Conservation (phyloP, 2,888 invertebrate species). For the Isotomurus palustris region DNA sequence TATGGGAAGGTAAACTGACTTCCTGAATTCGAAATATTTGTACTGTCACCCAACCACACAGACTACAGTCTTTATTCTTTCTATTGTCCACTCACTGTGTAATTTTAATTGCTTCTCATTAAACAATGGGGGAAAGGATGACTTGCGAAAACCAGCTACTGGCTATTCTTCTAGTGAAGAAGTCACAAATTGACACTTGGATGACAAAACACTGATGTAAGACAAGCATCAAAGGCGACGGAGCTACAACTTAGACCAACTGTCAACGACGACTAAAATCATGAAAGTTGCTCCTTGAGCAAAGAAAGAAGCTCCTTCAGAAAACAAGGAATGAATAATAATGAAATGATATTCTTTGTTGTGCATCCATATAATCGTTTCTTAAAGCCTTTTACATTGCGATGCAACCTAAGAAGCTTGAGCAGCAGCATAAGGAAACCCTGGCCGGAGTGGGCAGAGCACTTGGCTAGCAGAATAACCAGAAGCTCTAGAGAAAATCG, state of each 20-base stretch:
- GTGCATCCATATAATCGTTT: too few relatives aligned
- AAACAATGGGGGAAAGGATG: too few relatives aligned
- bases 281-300: neutral
- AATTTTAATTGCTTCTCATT: too few relatives aligned
- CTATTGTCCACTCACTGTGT: too few relatives aligned
- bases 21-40: too few relatives aligned
- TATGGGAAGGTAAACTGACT: too few relatives aligned
- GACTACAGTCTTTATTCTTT: too few relatives aligned
- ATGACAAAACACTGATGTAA: neutral
- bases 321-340: neutral
- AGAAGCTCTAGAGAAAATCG: constrained; percentile 3
- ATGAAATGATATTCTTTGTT: neutral
- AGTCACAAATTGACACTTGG: constrained; percentile 3
- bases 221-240: neutral
- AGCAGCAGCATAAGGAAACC: neutral
- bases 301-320: neutral
- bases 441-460: too few relatives aligned
- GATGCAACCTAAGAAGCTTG: neutral
- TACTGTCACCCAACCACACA: too few relatives aligned
- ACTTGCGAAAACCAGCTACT: neutral
- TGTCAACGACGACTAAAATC: constrained; percentile 1
- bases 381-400: neutral
- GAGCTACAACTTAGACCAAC: neutral
- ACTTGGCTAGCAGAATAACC: too few relatives aligned
- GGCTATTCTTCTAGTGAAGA: neutral